Evolutionary conservation across 1,140 invertebrate species (phyloP), one percentile per base, ranked within the genome.

Genomic region (Whitmania pigra): DNA sequence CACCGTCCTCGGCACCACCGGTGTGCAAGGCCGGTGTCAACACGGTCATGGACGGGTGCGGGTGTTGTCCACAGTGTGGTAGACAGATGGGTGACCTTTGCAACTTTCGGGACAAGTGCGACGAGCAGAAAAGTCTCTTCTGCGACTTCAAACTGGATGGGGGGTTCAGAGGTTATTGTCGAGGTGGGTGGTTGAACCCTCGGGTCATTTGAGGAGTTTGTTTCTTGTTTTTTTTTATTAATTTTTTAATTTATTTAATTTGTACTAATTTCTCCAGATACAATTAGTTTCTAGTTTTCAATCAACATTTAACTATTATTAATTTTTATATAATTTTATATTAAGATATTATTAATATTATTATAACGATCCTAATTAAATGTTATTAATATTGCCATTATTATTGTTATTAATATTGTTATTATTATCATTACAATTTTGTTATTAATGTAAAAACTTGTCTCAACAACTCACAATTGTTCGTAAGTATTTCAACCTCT

Each of bases 51-150:
- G 83, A 84, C 71, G 83, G 82, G 2, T 84, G 83, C 71, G 80
- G 80, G 0, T 84, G 83, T 74, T 84, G 83, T 71, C 75, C 73
- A 20, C 77, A 83, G 29, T 83, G 82, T 67, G 79, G 81, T 7
- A 72, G 81, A 17, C 83, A 83, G 73, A 77, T 77, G 17, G 83
- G 80, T 0, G 80, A 84, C 40, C 71, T 75, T 5, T 84, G 83
- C 74, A 79, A 83, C 73, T 76, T 74, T 20, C 78, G 77, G 13
- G 74, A 79, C n/a, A 69, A 79, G 9, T 84, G 83, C 69, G 82
- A 84, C 74, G 74, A 76, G 25, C 75, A 83, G 72, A 74, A 75
- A 31, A 75, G 80, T 13, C 75, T 84, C 53, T 80, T 80, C 27
- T 84, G 83, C 72, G 77, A 78, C 55, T 81, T 77, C 54, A 63